phyloP scores from a whole-genome alignment of 64 coral and sea anemone genomes.

The Stylophora pistillata region DNA sequence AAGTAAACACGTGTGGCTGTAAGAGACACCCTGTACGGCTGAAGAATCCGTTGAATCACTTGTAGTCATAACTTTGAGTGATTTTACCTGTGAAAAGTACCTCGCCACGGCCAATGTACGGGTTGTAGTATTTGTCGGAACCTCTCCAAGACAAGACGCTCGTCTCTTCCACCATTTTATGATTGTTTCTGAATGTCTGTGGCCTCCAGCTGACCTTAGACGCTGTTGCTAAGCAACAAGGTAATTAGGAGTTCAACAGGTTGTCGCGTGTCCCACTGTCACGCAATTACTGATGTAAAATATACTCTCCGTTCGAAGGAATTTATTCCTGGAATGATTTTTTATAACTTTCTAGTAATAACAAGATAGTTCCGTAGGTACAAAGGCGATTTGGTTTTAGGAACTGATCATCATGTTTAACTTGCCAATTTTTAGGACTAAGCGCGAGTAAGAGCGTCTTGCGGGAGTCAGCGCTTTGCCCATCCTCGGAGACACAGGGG shows the following conservation, averaged over 20 bases:
- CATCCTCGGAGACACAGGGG: too few species aligned
- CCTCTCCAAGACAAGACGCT: conserved; percentile 76
- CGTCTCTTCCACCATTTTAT: conserved; percentile 57
- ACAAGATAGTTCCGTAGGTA: too few species aligned
- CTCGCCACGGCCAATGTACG: conserved; percentile 88
- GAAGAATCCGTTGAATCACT: background rate
- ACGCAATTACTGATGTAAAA: background rate
- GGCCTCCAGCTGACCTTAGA: conserved; percentile 4
- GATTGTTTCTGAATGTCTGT: background rate
- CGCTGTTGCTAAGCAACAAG: conserved; percentile 78
- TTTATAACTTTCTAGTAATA: too few species aligned
- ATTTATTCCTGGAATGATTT: too few species aligned
- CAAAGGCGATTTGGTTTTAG: too few species aligned
- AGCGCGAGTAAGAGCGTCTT: too few species aligned
- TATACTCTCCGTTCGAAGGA: background rate
- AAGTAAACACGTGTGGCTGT: background rate
- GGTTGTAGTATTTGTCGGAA: conserved; percentile 96
- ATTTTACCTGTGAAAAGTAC: conserved; percentile 87
- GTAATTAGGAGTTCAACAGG: background rate
- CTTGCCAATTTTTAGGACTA: too few species aligned
- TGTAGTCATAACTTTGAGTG: background rate
- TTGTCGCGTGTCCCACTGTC: background rate
- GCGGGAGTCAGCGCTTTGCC: too few species aligned
- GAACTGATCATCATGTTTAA: too few species aligned
- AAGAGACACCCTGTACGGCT: background rate